These are phyloP conservation scores for Cantharis lateralis DNA, from an alignment of 2,888 invertebrate species.

Conservation along the genomic window DNA sequence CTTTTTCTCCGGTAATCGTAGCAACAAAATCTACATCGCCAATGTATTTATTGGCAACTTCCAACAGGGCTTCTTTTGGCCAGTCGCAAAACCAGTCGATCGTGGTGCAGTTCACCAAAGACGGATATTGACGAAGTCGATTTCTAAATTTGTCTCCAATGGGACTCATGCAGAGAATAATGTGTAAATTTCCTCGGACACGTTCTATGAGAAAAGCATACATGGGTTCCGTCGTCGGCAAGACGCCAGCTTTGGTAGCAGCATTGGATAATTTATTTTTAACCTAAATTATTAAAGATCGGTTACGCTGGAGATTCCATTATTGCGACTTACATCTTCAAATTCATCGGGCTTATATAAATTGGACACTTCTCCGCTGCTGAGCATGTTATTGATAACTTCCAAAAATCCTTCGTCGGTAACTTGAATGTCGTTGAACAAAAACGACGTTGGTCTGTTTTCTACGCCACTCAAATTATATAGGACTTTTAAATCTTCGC, in stretches of 20 bases:
- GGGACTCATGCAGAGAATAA: constrained; percentile 86
- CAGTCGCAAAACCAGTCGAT: constrained; percentile 91
- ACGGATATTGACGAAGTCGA: constrained; percentile 85
- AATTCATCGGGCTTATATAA: constrained; percentile 88
- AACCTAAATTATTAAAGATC: constrained; percentile 42
- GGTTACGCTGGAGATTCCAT: neutral
- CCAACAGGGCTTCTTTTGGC: constrained; percentile 87
- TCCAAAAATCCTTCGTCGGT: constrained; percentile 84
- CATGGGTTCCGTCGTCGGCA: constrained; percentile 69
- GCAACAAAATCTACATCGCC: constrained; percentile 72
- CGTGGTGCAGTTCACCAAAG: constrained; percentile 84
- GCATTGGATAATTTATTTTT: constrained; percentile 64
- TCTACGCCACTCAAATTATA: constrained; percentile 77
- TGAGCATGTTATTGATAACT: constrained; percentile 86
- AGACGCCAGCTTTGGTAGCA: constrained; percentile 61
- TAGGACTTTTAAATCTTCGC: constrained; percentile 78
- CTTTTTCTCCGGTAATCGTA: constrained; percentile 67
- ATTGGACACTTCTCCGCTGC: constrained; percentile 86
- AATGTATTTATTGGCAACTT: constrained; percentile 84
- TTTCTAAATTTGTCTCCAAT: constrained; percentile 85
- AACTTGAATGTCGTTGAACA: constrained; percentile 86
- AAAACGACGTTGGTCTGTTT: constrained; percentile 74
- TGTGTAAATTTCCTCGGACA: constrained; percentile 76
- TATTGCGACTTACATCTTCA: constrained; percentile 70
- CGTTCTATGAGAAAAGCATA: constrained; percentile 79